phyloP scores from a whole-genome alignment of 1,140 invertebrate genomes.

The Scaptomyza hsui region DNA sequence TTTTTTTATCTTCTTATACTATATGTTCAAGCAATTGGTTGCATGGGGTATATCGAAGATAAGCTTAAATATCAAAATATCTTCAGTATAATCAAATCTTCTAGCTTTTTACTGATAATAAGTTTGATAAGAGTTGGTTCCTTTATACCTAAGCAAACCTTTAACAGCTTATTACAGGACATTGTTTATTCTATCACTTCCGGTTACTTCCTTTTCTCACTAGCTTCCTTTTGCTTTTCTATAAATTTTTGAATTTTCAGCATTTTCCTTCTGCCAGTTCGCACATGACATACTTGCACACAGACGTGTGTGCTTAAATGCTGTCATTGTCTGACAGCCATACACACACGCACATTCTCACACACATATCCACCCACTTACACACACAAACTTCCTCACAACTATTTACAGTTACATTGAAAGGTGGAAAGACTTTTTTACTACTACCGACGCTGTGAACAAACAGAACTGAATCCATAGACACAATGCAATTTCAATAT shows the following conservation, averaged over 20 bases:
- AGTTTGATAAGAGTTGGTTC: no score
- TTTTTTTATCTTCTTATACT: constrained; percentile 22
- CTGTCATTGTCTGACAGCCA: constrained; percentile 49
- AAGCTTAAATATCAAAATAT: no score
- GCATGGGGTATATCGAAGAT: not conserved
- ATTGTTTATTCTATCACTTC: not conserved
- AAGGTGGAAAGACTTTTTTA: constrained; percentile 10
- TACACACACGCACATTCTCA: not conserved
- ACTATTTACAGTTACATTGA: not conserved
- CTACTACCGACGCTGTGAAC: constrained; percentile 19
- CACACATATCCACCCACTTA: not conserved
- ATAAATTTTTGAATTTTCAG: constrained; percentile 70
- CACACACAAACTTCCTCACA: not conserved
- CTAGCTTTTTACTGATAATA: no score
- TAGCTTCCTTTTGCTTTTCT: constrained; percentile 45
- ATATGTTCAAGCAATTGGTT: not conserved
- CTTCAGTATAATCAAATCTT: no score
- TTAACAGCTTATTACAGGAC: not conserved
- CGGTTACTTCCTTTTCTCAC: not conserved
- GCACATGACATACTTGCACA: constrained; percentile 43
- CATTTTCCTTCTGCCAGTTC: constrained; percentile 24
- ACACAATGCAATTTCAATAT: constrained; percentile 56
- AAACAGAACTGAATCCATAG: constrained; percentile 26
- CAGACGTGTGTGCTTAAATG: constrained; percentile 49
- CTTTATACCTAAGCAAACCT: no score